Base-by-base conservation (phyloP, 2,888 invertebrate species). In the Spialia ferax region DNA sequence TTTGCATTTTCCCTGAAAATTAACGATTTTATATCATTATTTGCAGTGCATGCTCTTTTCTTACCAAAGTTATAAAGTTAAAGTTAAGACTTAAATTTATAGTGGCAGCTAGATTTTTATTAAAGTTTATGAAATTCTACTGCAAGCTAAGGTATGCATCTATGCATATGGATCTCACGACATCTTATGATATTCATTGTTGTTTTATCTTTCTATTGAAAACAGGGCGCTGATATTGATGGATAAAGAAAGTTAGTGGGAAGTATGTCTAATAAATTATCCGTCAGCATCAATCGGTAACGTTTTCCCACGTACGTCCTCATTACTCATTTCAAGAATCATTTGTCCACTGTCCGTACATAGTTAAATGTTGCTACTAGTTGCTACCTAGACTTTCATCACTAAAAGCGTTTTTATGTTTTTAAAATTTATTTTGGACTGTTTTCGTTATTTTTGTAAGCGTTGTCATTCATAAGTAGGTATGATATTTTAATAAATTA, bases 1-100 rank as follows among this genome's bases (percentile, higher is more conserved):
- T 88, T 71, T 92, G 84, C 66, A 85, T 79, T 60, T 88, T 91
- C 10, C 95, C 95, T 89, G 87, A 60, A 87, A 84, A n/a, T n/a
- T n/a, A n/a, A n/a, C n/a, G n/a, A n/a, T n/a, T n/a, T n/a, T 42
- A 42, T 15, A 11, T 15, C 7, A 42, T 2, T 42, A 15, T 7
- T 15, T 15, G 10, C 0, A 1, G n/a, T n/a, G n/a, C n/a, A n/a
- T n/a, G n/a, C n/a, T n/a, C n/a, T n/a, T n/a, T n/a, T n/a, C n/a
- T n/a, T n/a, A n/a, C n/a, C n/a, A 32, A 32, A 32, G 32, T 8
- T 26, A 26, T 26, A 26, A 26, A 4, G 2, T 4, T 26, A 5
- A 5, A 26, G 5, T 26, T 26, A 26, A 26, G 3, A 26, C 26
- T 26, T 26, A 2, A 26, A 26, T 26, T 26, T 26, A 26, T 3